Evolutionary conservation across 2,888 invertebrate genomes (phyloP), one percentile per base, ranked within the genome.

Genomic region (Agrotis exclamationis): DNA sequence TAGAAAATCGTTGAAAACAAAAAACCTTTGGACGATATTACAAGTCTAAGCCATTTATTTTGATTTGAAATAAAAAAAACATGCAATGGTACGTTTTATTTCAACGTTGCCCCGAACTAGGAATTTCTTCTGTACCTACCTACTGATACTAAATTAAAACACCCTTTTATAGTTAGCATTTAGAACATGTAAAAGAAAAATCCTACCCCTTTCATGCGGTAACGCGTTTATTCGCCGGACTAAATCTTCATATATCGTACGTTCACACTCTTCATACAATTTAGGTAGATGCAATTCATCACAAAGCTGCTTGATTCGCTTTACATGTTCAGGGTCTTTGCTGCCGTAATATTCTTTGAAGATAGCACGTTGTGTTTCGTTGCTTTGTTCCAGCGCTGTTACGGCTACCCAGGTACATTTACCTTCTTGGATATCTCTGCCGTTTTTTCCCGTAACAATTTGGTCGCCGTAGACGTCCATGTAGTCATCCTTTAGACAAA

Each of bases 351-450:
- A 97, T 76, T 97, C 97, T 85, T 96, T 93, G 63, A 90, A 90
- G 18, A 85, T 78, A 3, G 76, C 76, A 70, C 96, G 96, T 87
- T 98, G 98, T 18, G 96, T 95, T 0, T 96, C 94, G 59, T 96
- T 97, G 18, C 97, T 97, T 58, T 97, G 96, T 91, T 98, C 97
- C 77, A 99, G 96, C 44, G 99, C 99, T 28, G 97, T 97, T 3
- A 98, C 98, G 1, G 98, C 97, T 50, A 99, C 93, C 99, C 99
- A 99, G 0, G 98, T 97, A 92, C 99, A 99, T 93, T 99, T 99
- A 57, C 56, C 56, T 56, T 56, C 56, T 56, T 56, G 33, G 33
- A 99, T 99, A 88, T 99, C 99, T 0, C 97, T 98, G 7, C 98
- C 98, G 1, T 0, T 18, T n/a, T 76, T 76, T 5, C 65, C 70